Evolutionary conservation across 2,797 vertebrate genomes (phyloP).

Genomic region (Hippocampus kuda): DNA sequence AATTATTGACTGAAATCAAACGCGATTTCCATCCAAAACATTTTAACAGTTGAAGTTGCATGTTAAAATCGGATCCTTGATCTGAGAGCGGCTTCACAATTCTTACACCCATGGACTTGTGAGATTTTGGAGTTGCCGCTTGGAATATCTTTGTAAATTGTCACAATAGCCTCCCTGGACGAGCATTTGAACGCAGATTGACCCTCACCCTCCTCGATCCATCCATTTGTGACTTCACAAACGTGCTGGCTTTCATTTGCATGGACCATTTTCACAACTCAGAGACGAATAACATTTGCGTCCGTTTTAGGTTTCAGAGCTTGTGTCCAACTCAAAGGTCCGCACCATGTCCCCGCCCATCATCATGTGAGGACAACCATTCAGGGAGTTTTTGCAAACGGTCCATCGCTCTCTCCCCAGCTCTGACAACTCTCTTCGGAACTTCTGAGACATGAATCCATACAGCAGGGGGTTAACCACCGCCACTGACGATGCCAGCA

Average conservation of each 20-base stretch:
- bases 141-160: too few species aligned
- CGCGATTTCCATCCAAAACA: too few species aligned
- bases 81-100: too few species aligned
- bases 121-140: too few species aligned
- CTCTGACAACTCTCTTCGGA: conserved; percentile 56
- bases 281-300: background rate
- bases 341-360: conserved; percentile 48
- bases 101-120: too few species aligned
- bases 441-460: conserved; percentile 67
- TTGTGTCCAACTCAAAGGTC: conserved; percentile 58
- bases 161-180: too few species aligned
- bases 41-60: too few species aligned
- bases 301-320: conserved; percentile 30
- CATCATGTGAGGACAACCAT: conserved; percentile 29
- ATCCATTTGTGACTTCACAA: background rate
- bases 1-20: too few species aligned
- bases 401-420: conserved; percentile 42
- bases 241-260: background rate
- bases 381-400: conserved; percentile 32
- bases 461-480: conserved; percentile 70
- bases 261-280: background rate
- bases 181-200: too few species aligned
- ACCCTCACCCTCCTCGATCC: too few species aligned
- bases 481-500: conserved; percentile 62
- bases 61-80: too few species aligned